Base-by-base conservation (phyloP, 2,113 vertebrate genomes). In the Takifugu bimaculatus region DNA sequence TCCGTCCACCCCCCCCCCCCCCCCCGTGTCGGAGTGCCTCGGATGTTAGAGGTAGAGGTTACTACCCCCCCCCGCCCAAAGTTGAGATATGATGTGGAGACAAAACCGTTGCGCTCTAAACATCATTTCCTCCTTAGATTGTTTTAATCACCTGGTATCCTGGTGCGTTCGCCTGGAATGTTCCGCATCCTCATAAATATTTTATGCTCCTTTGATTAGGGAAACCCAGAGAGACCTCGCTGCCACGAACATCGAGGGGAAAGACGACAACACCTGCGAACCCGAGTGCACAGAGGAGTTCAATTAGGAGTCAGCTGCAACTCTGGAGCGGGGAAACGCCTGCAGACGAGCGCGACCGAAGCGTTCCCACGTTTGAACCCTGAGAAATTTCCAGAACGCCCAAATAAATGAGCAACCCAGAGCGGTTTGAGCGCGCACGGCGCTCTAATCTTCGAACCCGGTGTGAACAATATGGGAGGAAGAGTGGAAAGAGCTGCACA, bases 191-290 rank as follows among this genome's bases (percentile, higher is more conserved):
- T 43, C 15, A 53, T 49, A 28, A 60, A 14, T 54, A 53, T 53
- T 60, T 7, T 29, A 60, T 54, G 53, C 51, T 66, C 2, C 50
- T n/a, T 51, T 50, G 48, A 52, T 28, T 13, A 50, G 50, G 50
- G 49, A 56, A 50, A 25, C 14, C 2, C 11, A 20, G 15, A 20
- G 27, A 50, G 32, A 29, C 9, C 35, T 27, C 35, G 35, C 5
- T 6, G 25, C 25, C 7, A 0, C 20, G 1, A 54, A 29, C 32
- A 13, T 63, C 12, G 10, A 54, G 51, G 26, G 6, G 14, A 25
- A 47, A 32, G 51, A 32, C 45, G 26, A 27, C 6, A 25, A 10
- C 44, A 66, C 26, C 35, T 51, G 6, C 32, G 50, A 44, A 57
- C 26, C 15, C 13, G 13, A 29, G 32, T 32, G 4, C 11, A 43